Conservation (phyloP, 2,113 vertebrate genomes). For the Syngnathus scovelli region DNA sequence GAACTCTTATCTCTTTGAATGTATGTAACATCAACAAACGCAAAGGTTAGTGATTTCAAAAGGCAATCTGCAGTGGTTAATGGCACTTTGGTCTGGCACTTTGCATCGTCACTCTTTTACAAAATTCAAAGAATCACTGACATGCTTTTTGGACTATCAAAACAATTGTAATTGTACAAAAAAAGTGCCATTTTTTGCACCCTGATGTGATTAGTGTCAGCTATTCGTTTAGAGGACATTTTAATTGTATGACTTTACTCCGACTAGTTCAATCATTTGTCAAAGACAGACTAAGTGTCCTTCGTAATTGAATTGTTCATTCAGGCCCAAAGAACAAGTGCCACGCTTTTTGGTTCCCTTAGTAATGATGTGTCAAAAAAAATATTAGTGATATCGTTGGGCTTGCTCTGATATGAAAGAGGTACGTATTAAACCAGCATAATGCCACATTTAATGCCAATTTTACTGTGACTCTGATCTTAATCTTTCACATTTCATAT, state of each 20-base stretch:
- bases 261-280: slow-evolving; percentile 37
- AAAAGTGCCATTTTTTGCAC: slow-evolving; percentile 13
- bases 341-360: slow-evolving; percentile 14
- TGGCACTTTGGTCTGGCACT: slow-evolving; percentile 27
- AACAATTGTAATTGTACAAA: slow-evolving; percentile 23
- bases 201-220: slow-evolving; percentile 45
- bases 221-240: slow-evolving; percentile 45
- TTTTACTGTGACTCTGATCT: slow-evolving; percentile 9
- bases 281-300: slow-evolving; percentile 42
- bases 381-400: slow-evolving; percentile 14
- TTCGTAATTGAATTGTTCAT: slow-evolving; percentile 48
- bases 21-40: slow-evolving; percentile 13
- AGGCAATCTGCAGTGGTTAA: slow-evolving; percentile 39
- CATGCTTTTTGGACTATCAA: slow-evolving; percentile 36
- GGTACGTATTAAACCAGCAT: slow-evolving; percentile 2
- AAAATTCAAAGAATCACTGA: slow-evolving; percentile 38
- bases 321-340: slow-evolving; percentile 42
- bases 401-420: background rate
- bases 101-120: slow-evolving; percentile 26
- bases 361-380: slow-evolving; percentile 18
- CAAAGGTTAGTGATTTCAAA: slow-evolving; percentile 28
- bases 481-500: slow-evolving; percentile 9
- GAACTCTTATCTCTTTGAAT: slow-evolving; percentile 16
- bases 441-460: background rate
- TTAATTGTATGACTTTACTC: slow-evolving; percentile 38